Conservation (phyloP, 2,113 vertebrate species). For the Psephotus haematonotus region DNA sequence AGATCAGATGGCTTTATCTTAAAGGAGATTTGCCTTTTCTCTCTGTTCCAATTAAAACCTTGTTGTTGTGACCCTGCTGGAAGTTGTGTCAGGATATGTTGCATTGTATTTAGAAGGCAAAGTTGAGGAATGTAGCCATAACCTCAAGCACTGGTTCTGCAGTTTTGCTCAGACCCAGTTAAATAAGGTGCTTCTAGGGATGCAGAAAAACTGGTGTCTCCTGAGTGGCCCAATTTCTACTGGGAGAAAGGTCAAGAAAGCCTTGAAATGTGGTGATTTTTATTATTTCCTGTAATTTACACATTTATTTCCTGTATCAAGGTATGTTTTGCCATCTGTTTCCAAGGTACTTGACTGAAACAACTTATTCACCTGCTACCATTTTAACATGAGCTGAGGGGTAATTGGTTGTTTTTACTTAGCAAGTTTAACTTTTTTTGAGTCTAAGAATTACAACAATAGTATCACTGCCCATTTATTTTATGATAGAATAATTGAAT, state of each 20-base stretch:
- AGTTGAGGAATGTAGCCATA: background rate
- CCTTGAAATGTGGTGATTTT: background rate
- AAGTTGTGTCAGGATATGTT: background rate
- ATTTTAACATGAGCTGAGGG: background rate
- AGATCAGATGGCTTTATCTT: background rate
- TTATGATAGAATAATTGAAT: background rate
- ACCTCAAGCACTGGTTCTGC: background rate
- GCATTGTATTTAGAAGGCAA: background rate
- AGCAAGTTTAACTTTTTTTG: background rate
- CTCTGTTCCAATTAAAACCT: background rate
- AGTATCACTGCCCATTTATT: background rate
- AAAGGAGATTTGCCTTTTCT: background rate
- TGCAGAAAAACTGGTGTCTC: background rate
- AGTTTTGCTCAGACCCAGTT: background rate
- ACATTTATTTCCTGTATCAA: background rate
- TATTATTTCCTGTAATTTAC: background rate
- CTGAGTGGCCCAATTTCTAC: background rate
- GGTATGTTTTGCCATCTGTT: background rate
- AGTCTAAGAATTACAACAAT: background rate
- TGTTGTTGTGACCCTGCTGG: background rate
- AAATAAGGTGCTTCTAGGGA: background rate
- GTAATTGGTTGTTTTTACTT: background rate
- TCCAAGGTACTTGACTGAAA: background rate
- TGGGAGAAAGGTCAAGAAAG: background rate
- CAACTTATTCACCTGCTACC: background rate